These are phyloP conservation scores for Benthosema pterotum DNA, from an alignment of 2,797 vertebrate genomes.

Conservation along the genomic window DNA sequence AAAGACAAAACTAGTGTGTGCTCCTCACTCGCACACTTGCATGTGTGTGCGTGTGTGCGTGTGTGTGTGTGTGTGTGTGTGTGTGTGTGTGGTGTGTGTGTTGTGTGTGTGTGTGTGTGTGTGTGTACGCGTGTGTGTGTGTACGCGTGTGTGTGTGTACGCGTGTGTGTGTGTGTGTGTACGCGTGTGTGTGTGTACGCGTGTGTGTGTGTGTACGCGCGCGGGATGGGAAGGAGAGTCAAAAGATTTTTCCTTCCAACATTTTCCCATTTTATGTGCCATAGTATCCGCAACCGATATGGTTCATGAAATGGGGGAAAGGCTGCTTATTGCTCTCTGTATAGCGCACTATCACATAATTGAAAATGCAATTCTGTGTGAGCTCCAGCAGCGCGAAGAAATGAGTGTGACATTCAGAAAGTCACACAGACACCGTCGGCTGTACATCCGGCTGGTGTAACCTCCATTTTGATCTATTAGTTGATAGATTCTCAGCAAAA, in stretches of 20 bases:
- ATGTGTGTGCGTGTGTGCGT: not conserved
- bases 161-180: not conserved
- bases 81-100: too few relatives aligned
- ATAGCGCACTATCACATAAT: too few relatives aligned
- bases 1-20: too few relatives aligned
- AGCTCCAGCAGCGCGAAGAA: not conserved
- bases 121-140: too few relatives aligned
- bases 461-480: too few relatives aligned
- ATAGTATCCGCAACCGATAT: constrained; percentile 10
- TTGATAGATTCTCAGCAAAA: too few relatives aligned
- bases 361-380: not conserved
- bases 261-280: not conserved
- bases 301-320: constrained; percentile 6
- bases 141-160: not conserved
- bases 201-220: not conserved
- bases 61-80: not conserved
- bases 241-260: not conserved
- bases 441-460: too few relatives aligned
- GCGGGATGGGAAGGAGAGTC: not conserved
- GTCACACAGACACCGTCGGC: too few relatives aligned
- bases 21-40: too few relatives aligned
- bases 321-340: not conserved
- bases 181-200: not conserved
- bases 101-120: not conserved
- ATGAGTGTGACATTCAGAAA: too few relatives aligned